Conservation (phyloP, 2,888 invertebrate species). For the Ceraclea dissimilis region DNA sequence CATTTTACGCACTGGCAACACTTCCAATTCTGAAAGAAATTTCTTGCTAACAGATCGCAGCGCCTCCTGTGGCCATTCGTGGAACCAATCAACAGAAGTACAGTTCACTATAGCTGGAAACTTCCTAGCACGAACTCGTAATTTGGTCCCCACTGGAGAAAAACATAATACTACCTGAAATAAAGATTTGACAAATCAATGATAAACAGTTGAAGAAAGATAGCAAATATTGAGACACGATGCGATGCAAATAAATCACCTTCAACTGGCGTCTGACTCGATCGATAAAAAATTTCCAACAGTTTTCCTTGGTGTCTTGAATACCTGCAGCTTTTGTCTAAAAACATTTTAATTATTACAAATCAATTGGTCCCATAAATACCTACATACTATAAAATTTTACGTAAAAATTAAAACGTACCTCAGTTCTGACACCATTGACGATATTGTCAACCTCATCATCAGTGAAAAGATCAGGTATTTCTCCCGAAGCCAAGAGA, state of each 20-base stretch:
- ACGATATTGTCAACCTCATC: constrained; percentile 87
- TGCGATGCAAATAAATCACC: constrained; percentile 31
- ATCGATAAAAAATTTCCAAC: constrained; percentile 93
- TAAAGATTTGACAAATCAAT: background rate
- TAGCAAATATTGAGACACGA: background rate
- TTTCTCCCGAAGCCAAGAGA: constrained; percentile 88
- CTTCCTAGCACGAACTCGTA: constrained; percentile 79
- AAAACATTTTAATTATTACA: background rate
- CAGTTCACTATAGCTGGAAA: constrained; percentile 93
- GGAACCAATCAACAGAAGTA: constrained; percentile 93
- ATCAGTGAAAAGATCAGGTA: constrained; percentile 82
- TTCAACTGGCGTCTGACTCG: constrained; percentile 71
- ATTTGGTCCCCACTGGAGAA: constrained; percentile 87
- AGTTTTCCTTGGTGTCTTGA: constrained; percentile 82
- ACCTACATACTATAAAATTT: too few relatives aligned
- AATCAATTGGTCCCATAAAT: background rate
- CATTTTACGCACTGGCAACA: constrained; percentile 53
- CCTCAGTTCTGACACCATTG: constrained; percentile 65
- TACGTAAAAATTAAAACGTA: constrained; percentile 29
- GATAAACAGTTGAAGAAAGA: background rate
- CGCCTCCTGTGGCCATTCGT: constrained; percentile 92
- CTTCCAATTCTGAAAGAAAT: constrained; percentile 71
- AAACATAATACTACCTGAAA: constrained; percentile 75
- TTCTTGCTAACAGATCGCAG: constrained; percentile 79
- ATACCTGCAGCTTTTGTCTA: constrained; percentile 74